phyloP scores from a whole-genome alignment of 2,113 vertebrate species.

The Passer domesticus region DNA sequence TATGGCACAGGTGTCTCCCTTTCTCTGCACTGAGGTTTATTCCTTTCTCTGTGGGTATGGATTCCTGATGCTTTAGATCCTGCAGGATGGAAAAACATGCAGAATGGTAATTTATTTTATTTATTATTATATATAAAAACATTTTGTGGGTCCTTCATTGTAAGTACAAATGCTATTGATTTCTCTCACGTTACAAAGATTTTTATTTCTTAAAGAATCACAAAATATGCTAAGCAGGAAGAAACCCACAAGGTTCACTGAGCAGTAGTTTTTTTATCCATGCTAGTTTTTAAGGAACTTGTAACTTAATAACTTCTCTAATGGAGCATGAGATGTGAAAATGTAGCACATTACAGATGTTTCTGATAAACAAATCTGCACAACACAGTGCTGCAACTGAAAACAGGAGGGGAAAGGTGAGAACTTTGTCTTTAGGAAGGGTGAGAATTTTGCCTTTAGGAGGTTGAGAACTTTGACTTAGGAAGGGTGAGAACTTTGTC shows the following conservation, averaged over 20 bases:
- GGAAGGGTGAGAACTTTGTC: background rate
- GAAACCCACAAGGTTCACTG: background rate
- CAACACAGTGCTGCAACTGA: background rate
- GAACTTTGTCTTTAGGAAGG: background rate
- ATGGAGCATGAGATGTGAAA: background rate
- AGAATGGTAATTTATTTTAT: background rate
- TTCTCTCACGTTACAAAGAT: background rate
- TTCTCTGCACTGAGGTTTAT: background rate
- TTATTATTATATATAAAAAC: background rate
- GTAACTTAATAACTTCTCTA: background rate
- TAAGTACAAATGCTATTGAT: background rate
- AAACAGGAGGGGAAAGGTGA: fast-evolving
- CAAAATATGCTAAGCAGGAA: background rate
- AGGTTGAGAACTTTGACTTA: background rate
- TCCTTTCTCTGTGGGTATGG: background rate
- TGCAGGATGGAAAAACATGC: background rate
- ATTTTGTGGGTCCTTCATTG: background rate
- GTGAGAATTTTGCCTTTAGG: background rate
- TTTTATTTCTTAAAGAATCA: background rate
- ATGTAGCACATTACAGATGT: fast-evolving
- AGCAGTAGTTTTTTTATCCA: background rate
- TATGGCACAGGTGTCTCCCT: background rate
- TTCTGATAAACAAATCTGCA: background rate
- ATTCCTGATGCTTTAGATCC: background rate
- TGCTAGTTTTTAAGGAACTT: background rate